Evolutionary conservation across 2,888 invertebrate genomes (phyloP).

Genomic region (Drosophila picticornis): DNA sequence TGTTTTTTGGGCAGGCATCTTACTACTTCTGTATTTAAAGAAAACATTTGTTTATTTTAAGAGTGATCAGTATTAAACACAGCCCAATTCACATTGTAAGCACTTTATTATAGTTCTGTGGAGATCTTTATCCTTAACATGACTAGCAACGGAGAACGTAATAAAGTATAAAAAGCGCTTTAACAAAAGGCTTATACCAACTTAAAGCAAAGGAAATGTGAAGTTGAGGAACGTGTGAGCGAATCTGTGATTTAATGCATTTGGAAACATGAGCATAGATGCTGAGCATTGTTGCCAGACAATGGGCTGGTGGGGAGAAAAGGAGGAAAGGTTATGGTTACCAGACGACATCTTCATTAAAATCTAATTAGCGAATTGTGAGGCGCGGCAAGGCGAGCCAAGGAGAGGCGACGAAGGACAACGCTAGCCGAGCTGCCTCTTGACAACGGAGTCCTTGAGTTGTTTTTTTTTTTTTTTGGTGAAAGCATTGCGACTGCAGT

Average conservation of each 20-base stretch:
- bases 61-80: neutral
- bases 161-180: neutral
- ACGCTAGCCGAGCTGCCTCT: slow-evolving; percentile 5
- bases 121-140: no score
- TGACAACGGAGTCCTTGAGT: slow-evolving; percentile 45
- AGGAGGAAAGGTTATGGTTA: slow-evolving; percentile 22
- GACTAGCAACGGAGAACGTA: no score
- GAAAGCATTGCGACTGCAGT: slow-evolving; percentile 2
- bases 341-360: slow-evolving; percentile 83
- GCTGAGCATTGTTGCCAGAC: slow-evolving; percentile 60
- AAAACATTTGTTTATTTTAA: neutral
- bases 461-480: slow-evolving; percentile 19
- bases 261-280: slow-evolving; percentile 67
- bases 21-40: rapidly evolving
- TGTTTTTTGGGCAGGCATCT: neutral
- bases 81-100: neutral
- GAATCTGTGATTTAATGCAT: slow-evolving; percentile 59
- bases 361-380: slow-evolving; percentile 83
- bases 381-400: slow-evolving; percentile 8
- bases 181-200: neutral
- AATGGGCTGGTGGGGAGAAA: neutral
- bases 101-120: no score
- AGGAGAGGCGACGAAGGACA: neutral
- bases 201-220: neutral
- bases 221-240: slow-evolving; percentile 32